These are phyloP conservation scores for Lutraria rhynchaena DNA, from an alignment of 1,140 invertebrate genomes.

Conservation along the genomic window DNA sequence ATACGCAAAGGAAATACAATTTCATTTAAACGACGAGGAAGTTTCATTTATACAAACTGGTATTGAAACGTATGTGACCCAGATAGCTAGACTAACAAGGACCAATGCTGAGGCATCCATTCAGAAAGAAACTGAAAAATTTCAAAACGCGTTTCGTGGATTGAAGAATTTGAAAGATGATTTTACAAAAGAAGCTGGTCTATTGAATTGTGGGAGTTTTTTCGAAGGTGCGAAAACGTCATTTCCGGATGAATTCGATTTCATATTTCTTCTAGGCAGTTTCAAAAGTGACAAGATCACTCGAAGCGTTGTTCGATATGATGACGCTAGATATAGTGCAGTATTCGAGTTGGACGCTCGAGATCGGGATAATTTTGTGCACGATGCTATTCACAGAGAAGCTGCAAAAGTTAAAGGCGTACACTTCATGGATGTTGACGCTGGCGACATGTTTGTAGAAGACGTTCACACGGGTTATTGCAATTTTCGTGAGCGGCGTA, in stretches of 20 bases:
- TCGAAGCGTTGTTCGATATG: slow-evolving; percentile 5
- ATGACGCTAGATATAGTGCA: slow-evolving; percentile 7
- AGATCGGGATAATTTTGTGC: slow-evolving; percentile 14
- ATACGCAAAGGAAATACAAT: not conserved
- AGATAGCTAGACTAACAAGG: not conserved
- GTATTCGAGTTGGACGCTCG: not conserved
- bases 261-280: slow-evolving; percentile 17
- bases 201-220: slow-evolving; percentile 21
- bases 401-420: not conserved
- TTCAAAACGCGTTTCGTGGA: not conserved
- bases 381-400: not conserved
- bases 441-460: not conserved
- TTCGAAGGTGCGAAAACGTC: slow-evolving; percentile 13
- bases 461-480: not conserved
- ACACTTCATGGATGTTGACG: slow-evolving; percentile 23
- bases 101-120: not conserved
- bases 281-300: slow-evolving; percentile 1
- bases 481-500: not conserved
- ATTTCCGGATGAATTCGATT: slow-evolving; percentile 30
- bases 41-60: slow-evolving; percentile 13
- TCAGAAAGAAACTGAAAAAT: not conserved
- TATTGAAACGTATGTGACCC: slow-evolving; percentile 16
- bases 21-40: slow-evolving; percentile 9
- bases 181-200: not conserved
- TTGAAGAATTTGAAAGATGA: not conserved